Percentiles rank a stretch among this genome's conserved stretches.
phyloP scores from a whole-genome alignment of 2,113 vertebrate genomes.

The Heterochromis multidens region DNA sequence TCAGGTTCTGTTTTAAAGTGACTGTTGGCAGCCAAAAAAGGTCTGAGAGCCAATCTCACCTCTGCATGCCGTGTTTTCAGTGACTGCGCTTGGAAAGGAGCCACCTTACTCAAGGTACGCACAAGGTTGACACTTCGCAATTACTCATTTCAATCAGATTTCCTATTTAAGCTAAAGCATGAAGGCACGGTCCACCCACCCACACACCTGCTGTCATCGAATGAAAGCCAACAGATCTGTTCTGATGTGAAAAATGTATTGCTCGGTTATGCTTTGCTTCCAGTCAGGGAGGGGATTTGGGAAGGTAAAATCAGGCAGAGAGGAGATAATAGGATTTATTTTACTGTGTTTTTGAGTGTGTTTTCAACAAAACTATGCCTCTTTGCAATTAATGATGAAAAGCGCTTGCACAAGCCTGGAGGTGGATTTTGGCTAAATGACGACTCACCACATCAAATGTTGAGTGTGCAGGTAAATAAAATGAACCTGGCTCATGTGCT shows the following conservation, averaged over 20 bases:
- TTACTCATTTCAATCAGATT: constrained; percentile 28
- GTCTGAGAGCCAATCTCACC: background rate
- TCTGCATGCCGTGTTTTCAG: background rate
- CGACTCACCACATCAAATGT: background rate
- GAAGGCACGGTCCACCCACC: constrained; percentile 29
- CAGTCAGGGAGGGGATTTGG: background rate
- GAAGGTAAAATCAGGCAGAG: background rate
- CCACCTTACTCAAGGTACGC: background rate
- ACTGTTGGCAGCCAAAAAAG: background rate
- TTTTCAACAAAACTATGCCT: background rate
- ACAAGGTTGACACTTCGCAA: constrained; percentile 1
- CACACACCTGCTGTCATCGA: constrained; percentile 55
- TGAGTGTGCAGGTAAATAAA: background rate
- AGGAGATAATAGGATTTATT: constrained; percentile 11
- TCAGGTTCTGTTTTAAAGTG: background rate
- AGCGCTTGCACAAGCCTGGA: background rate
- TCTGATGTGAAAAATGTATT: background rate
- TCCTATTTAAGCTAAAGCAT: constrained; percentile 38
- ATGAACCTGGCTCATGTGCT: background rate
- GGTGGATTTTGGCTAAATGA: background rate
- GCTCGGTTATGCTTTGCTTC: background rate
- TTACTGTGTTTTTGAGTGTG: background rate
- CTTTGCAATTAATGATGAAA: background rate
- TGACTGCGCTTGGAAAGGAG: background rate
- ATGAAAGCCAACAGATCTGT: constrained; percentile 24